These are phyloP conservation scores for Cantharis lateralis DNA, from an alignment of 2,888 invertebrate genomes.

Conservation along the genomic window DNA sequence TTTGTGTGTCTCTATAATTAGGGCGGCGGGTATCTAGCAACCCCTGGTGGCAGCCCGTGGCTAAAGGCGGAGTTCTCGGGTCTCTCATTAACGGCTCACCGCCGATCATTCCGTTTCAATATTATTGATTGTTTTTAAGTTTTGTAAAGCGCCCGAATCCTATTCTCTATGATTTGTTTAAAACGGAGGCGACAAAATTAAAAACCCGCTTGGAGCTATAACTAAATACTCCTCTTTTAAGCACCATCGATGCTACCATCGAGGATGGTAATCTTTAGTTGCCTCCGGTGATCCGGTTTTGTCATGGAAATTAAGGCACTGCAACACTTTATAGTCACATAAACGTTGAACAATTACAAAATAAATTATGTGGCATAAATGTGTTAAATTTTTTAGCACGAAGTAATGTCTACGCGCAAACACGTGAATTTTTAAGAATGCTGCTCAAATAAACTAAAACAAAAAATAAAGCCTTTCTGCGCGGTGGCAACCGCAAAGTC, in stretches of 20 bases:
- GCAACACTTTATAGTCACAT: constrained; percentile 26
- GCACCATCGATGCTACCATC: constrained; percentile 35
- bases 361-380: constrained; percentile 5
- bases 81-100: constrained; percentile 65
- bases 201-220: constrained; percentile 24
- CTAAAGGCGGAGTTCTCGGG: constrained; percentile 51
- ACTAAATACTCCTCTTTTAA: constrained; percentile 37
- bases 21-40: constrained; percentile 30
- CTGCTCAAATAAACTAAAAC: background rate
- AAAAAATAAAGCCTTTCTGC: background rate
- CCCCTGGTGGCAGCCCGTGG: constrained; percentile 55
- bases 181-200: constrained; percentile 44
- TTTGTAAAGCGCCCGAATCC: constrained; percentile 45
- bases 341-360: constrained; percentile 17
- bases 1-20: constrained; percentile 47
- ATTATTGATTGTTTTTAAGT: constrained; percentile 60
- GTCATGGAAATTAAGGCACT: constrained; percentile 37
- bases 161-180: constrained; percentile 42
- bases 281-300: constrained; percentile 38
- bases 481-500: constrained; percentile 22
- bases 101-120: constrained; percentile 59
- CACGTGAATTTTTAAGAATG: background rate
- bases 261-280: constrained; percentile 34
- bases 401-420: background rate
- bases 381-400: background rate